phyloP scores from a whole-genome alignment of 2,113 vertebrate species.

The Stegastes partitus region DNA sequence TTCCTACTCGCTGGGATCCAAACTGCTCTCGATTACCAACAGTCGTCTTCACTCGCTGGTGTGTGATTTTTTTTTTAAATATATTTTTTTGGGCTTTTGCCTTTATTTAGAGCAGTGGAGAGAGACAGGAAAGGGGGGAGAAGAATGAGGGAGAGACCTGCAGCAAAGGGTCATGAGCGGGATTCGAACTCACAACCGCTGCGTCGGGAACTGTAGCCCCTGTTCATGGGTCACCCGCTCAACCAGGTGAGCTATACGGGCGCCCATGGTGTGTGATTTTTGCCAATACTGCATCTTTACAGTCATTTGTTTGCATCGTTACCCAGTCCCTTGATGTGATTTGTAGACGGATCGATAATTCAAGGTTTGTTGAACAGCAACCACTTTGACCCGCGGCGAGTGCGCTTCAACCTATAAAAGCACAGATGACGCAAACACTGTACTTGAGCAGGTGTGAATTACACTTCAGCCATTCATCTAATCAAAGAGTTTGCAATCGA shows the following conservation, averaged over 20 bases:
- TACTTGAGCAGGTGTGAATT: slow-evolving; percentile 4
- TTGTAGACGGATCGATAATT: neutral
- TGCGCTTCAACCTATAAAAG: neutral
- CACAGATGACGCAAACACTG: slow-evolving; percentile 1
- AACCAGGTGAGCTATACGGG: too few relatives aligned
- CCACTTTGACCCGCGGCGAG: neutral
- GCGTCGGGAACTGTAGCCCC: too few relatives aligned
- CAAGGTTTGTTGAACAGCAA: neutral
- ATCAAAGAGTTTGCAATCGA: slow-evolving; percentile 12
- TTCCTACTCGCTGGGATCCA: too few relatives aligned
- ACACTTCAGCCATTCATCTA: slow-evolving; percentile 3
- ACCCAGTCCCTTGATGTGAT: neutral
- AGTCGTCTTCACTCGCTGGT: neutral
- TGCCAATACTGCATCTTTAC: neutral
- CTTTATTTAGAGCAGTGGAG: too few relatives aligned
- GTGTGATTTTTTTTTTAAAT: too few relatives aligned
- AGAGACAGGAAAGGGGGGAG: too few relatives aligned
- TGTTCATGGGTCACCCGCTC: too few relatives aligned
- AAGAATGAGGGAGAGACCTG: too few relatives aligned
- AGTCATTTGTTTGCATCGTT: neutral
- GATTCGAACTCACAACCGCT: too few relatives aligned
- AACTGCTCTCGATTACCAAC: too few relatives aligned
- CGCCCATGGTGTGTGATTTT: neutral
- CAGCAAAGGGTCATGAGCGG: too few relatives aligned
- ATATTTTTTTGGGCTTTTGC: too few relatives aligned